phyloP scores from a whole-genome alignment of 2,797 vertebrate genomes.

The Siniperca scherzeri region DNA sequence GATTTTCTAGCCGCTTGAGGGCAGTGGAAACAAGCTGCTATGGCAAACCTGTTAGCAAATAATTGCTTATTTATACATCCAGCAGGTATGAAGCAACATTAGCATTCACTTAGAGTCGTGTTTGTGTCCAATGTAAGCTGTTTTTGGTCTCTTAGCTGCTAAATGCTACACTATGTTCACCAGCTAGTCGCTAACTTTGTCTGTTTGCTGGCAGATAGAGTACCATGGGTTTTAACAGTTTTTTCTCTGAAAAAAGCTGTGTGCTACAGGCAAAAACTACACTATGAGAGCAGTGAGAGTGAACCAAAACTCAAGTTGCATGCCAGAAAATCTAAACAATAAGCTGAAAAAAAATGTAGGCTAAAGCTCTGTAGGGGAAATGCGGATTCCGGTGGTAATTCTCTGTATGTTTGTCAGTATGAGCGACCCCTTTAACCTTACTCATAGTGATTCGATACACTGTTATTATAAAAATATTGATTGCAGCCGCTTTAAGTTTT shows the following conservation, averaged over 20 bases:
- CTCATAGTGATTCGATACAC: not conserved
- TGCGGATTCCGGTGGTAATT: not conserved
- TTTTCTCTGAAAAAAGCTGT: not conserved
- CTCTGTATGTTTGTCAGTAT: not conserved
- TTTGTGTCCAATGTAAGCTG: too few relatives aligned
- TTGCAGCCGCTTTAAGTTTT: not conserved
- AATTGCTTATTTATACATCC: too few relatives aligned
- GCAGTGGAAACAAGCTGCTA: too few relatives aligned
- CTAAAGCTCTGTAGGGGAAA: not conserved
- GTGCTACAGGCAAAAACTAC: not conserved
- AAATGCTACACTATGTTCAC: too few relatives aligned
- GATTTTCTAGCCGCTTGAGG: too few relatives aligned
- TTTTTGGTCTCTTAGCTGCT: too few relatives aligned
- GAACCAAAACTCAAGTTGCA: not conserved
- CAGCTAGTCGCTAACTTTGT: too few relatives aligned
- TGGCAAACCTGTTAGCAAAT: too few relatives aligned
- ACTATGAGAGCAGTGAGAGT: not conserved
- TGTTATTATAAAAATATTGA: not conserved
- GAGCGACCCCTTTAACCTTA: not conserved
- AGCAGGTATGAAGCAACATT: too few relatives aligned
- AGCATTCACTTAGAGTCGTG: too few relatives aligned
- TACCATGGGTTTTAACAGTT: too few relatives aligned
- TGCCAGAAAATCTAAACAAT: not conserved
- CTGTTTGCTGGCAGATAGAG: too few relatives aligned
- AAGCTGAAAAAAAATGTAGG: not conserved